Conservation (phyloP, 2,888 invertebrate species). For the Scelioninae gen. 2 region DNA sequence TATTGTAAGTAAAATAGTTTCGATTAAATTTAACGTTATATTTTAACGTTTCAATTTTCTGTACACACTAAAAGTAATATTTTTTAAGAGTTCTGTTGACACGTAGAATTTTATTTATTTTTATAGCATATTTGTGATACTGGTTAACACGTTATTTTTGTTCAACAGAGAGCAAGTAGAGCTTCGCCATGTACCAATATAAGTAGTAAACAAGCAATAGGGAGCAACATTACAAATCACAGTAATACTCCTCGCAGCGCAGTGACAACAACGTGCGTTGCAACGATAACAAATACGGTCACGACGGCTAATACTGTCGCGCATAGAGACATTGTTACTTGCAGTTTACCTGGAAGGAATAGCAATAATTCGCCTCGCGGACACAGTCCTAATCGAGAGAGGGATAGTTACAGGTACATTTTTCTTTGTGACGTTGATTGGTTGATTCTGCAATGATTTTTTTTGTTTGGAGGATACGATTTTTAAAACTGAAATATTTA, state of each 20-base stretch:
- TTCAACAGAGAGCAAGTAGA: conserved; percentile 71
- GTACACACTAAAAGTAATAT: too few relatives aligned
- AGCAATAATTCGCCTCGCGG: conserved; percentile 86
- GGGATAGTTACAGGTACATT: conserved; percentile 89
- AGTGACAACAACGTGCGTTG: conserved; percentile 73
- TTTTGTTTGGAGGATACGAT: too few relatives aligned
- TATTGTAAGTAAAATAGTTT: too few relatives aligned
- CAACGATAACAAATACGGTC: conserved; percentile 75
- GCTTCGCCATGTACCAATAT: conserved; percentile 73
- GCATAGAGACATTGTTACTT: conserved; percentile 76
- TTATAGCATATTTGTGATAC: conserved; percentile 21
- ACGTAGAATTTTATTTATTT: conserved; percentile 10
- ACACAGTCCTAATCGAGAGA: conserved; percentile 86
- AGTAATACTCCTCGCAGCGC: conserved; percentile 72
- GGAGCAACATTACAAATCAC: conserved; percentile 65
- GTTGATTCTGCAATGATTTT: background rate
- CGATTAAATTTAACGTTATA: too few relatives aligned
- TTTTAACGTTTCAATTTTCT: too few relatives aligned
- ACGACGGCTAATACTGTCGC: conserved; percentile 75
- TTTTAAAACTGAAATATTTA: too few relatives aligned
- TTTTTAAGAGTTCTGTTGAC: background rate
- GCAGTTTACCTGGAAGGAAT: conserved; percentile 76
- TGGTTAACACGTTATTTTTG: conserved; percentile 25
- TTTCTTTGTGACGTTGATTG: conserved; percentile 2
- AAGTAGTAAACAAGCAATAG: conserved; percentile 70